phyloP scores from a whole-genome alignment of 2,888 invertebrate species.

The Halictus ligatus region DNA sequence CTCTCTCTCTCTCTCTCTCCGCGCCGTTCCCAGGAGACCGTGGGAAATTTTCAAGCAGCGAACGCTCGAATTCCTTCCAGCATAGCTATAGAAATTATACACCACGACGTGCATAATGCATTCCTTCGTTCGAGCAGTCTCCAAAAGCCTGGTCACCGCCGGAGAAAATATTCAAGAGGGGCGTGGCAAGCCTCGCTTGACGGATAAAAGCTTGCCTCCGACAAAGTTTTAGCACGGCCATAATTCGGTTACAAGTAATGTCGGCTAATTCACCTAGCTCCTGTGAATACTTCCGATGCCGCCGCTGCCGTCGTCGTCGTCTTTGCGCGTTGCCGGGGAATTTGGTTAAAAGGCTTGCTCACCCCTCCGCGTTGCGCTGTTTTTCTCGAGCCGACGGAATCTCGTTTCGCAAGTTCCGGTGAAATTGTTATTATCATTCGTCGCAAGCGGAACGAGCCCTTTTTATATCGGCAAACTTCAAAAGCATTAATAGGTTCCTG shows the following conservation, averaged over 20 bases:
- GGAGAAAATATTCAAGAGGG: slow-evolving; percentile 41
- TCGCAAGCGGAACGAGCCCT: background rate
- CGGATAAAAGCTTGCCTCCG: background rate
- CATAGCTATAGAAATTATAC: slow-evolving; percentile 44
- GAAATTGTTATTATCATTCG: background rate
- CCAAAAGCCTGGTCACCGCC: slow-evolving; percentile 33
- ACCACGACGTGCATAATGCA: slow-evolving; percentile 46
- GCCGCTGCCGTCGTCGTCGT: background rate
- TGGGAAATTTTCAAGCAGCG: slow-evolving; percentile 50
- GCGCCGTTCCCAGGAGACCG: slow-evolving; percentile 12
- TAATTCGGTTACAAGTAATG: background rate
- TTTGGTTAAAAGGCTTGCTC: slow-evolving; percentile 1
- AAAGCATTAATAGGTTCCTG: too few relatives aligned
- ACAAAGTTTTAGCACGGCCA: background rate
- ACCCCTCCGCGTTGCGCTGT: background rate
- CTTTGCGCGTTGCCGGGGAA: background rate
- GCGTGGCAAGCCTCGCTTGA: slow-evolving; percentile 23
- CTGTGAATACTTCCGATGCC: background rate
- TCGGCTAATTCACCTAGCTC: background rate
- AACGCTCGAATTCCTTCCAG: slow-evolving; percentile 17
- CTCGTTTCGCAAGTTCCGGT: background rate
- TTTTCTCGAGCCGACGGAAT: background rate
- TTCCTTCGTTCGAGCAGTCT: slow-evolving; percentile 5
- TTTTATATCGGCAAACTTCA: background rate
- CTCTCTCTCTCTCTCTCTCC: background rate